Base-by-base conservation (phyloP, 2,797 vertebrate species). In the Microctenopoma lineatum region DNA sequence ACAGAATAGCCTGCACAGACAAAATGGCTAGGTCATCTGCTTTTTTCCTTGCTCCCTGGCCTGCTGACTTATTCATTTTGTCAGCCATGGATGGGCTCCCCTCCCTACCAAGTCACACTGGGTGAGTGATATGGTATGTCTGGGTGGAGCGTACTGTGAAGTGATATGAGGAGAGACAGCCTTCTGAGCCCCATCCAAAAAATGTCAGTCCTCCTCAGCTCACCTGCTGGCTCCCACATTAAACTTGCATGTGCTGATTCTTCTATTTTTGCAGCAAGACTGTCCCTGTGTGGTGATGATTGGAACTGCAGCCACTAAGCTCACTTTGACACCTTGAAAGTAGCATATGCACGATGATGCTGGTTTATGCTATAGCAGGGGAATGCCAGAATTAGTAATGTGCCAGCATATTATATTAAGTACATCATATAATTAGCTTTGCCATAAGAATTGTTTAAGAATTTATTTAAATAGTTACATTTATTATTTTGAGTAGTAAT, bases 61-160 rank as follows among this genome's bases (percentile, higher is more conserved):
- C 78, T 82, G 86, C 87, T 90, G 88, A 91, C 77, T 89, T 90
- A 91, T 90, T 85, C 80, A 75, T 77, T 85, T 84, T 89, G 86
- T 84, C 85, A 85, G 84, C 60, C 67, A 46, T 59, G 74, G 75
- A 70, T 70, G 70, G 59, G 32, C 42, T 64, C 59, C 62, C 57
- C 46, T 57, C 77, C 66, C 66, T 53, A 45, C 16, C 61, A 59
- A 58, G 68, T 75, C 78, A 70, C 69, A 65, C 14, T n/a, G 64
- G 45, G 67, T 80, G 82, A 91, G 65, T 80, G 80, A 90, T 89
- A 84, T 18, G 60, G 67, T 57, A 77, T 68, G 57, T 82, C 73
- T 76, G 75, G 63, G 80, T 80, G 81, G 46, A 70, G 48, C 64
- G 44, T 52, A 65, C 67, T 50, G 75, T 78, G 80, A 84, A 75